Base-by-base conservation (phyloP, 2,113 vertebrate genomes). In the Aspidoscelis tigris region DNA sequence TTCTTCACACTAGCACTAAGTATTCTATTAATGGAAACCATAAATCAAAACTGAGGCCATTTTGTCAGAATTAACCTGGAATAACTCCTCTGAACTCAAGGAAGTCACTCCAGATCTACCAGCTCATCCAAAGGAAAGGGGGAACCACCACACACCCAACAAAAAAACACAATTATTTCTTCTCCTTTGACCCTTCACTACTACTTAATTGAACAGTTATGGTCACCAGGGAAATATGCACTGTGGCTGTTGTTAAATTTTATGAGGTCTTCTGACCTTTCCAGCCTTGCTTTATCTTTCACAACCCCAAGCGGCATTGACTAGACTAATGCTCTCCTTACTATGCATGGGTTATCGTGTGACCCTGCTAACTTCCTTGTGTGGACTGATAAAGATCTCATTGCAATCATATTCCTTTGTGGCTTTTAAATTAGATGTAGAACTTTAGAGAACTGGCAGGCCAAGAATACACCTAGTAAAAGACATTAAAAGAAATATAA, bases 51-150 rank as follows among this genome's bases (percentile, higher is more conserved):
- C 64, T 76, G 43, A 7, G 14, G 20, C 88, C 20, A 14, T 78
- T 58, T 86, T 41, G 21, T 83, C 68, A 44, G 7, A 76, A 69
- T 86, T 84, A 74, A 79, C 81, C 78, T 83, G 50, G 84, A 84
- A 26, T 82, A 79, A 21, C 33, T 82, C 33, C 73, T 55, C 1
- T 61, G 61, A 6, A 78, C 5, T 71, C n/a, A 81, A 24, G 68
- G 82, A 76, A 61, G 73, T 75, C 68, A 75, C 7, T 83, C 78
- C 69, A n/a, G 61, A 55, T 90, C 90, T 87, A 80, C 21, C 78
- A 50, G 78, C 0, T 2, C 84, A 64, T 33, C 33, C 33, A 33
- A 33, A 33, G 33, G 33, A 33, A 33, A 33, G 33, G 33, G 33
- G 33, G 33, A 33, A 33, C 33, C 33, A 33, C 33, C 33, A 33